These are phyloP conservation scores for Petrocephalus zakoni DNA, from an alignment of 2,113 vertebrate genomes.

Conservation along the genomic window DNA sequence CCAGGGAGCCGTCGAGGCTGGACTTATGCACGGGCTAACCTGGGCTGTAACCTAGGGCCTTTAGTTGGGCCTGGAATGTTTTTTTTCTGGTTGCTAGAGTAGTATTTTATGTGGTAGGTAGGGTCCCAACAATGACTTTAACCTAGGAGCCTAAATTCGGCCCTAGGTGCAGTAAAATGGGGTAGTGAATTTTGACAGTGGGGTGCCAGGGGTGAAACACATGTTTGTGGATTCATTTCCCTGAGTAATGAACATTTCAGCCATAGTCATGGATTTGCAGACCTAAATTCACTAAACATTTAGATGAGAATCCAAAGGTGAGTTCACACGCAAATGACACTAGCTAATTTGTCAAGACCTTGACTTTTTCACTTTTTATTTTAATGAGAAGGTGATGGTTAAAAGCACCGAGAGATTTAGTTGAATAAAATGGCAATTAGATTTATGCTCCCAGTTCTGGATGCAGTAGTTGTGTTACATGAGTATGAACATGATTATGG, in stretches of 20 bases:
- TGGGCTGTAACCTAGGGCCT: not conserved
- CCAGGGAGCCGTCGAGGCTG: not conserved
- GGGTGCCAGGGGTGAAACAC: not conserved
- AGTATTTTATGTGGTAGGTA: not conserved
- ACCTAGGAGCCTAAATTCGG: not conserved
- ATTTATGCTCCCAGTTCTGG: not conserved
- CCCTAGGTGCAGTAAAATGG: not conserved
- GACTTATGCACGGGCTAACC: not conserved
- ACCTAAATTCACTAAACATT: not conserved
- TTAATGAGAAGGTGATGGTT: not conserved
- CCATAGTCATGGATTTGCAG: no score
- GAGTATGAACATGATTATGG: not conserved
- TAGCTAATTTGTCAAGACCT: not conserved
- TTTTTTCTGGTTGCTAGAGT: not conserved
- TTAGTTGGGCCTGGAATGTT: not conserved
- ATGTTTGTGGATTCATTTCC: not conserved
- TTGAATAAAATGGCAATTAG: not conserved
- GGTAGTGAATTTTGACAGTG: not conserved
- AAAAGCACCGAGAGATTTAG: not conserved
- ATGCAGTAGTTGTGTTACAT: not conserved
- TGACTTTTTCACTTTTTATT: not conserved
- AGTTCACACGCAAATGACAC: not conserved
- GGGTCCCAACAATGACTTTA: not conserved
- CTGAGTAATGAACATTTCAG: no score
- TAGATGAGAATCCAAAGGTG: not conserved